Conservation (phyloP, 1,140 invertebrate species). For the Drosophila nebulosa region DNA sequence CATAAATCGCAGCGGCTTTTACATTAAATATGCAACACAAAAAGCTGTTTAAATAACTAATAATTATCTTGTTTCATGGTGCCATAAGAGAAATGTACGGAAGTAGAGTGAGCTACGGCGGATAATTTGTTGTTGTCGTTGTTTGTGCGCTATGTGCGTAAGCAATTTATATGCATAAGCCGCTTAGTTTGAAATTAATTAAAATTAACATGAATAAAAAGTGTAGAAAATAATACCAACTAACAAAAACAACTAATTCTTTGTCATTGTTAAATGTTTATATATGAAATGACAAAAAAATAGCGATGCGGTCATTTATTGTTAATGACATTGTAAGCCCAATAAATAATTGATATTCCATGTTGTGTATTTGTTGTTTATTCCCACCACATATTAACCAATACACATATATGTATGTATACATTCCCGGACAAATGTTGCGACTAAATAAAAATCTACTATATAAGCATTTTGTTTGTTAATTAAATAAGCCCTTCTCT, state of each 20-base stretch:
- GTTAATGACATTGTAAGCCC: constrained; percentile 73
- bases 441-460: background rate
- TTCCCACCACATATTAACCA: background rate
- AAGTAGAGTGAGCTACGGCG: background rate
- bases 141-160: background rate
- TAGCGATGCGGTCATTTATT: constrained; percentile 42
- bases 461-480: constrained; percentile 30
- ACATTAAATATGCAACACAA: constrained; percentile 59
- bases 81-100: background rate
- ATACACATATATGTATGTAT: background rate
- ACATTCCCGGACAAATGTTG: constrained; percentile 15
- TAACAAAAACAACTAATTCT: background rate
- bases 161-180: constrained; percentile 70
- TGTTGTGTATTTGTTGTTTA: constrained; percentile 12
- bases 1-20: constrained; percentile 59
- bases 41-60: constrained; percentile 77
- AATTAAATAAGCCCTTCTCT: constrained; percentile 50
- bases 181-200: constrained; percentile 75
- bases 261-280: background rate
- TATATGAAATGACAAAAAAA: background rate
- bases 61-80: constrained; percentile 61
- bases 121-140: constrained; percentile 34
- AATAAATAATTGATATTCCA: constrained; percentile 55
- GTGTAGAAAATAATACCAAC: background rate
- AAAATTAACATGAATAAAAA: constrained; percentile 55